Evolutionary conservation across 2,888 invertebrate genomes (phyloP).

Genomic region (Diadegma fenestrale): DNA sequence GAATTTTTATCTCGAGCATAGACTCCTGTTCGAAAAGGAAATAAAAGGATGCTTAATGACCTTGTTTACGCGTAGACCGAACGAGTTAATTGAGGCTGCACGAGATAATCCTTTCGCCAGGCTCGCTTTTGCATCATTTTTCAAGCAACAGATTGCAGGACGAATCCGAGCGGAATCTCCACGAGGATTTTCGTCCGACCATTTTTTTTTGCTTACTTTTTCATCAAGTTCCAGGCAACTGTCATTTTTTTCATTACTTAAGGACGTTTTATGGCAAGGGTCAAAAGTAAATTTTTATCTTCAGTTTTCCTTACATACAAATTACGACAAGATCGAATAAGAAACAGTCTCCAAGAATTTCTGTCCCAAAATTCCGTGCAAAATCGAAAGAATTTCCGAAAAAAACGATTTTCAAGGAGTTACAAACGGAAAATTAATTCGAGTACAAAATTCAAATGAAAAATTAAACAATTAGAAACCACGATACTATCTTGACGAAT

Average conservation of each 20-base stretch:
- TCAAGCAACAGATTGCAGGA: background rate
- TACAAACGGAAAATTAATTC: too few relatives aligned
- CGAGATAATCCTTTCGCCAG: constrained; percentile 48
- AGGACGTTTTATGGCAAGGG: too few relatives aligned
- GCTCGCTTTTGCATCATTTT: constrained; percentile 29
- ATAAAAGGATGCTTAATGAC: constrained; percentile 52
- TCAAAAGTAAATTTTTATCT: too few relatives aligned
- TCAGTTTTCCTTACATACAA: too few relatives aligned
- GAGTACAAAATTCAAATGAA: too few relatives aligned
- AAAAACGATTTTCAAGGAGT: too few relatives aligned
- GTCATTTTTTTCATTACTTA: background rate
- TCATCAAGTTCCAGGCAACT: background rate
- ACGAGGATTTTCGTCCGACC: background rate
- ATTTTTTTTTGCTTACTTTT: background rate
- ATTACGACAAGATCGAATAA: background rate
- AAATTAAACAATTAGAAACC: too few relatives aligned
- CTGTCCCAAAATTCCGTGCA: background rate
- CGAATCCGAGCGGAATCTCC: constrained; percentile 4
- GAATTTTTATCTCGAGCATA: constrained; percentile 27
- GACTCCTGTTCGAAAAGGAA: constrained; percentile 1
- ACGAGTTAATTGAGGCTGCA: constrained; percentile 42
- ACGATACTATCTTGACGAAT: too few relatives aligned
- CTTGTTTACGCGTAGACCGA: constrained; percentile 51
- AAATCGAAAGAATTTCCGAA: background rate
- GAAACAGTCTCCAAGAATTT: background rate